Evolutionary conservation across 2,888 invertebrate species (phyloP).

Genomic region (Archaeoteleia sp.): DNA sequence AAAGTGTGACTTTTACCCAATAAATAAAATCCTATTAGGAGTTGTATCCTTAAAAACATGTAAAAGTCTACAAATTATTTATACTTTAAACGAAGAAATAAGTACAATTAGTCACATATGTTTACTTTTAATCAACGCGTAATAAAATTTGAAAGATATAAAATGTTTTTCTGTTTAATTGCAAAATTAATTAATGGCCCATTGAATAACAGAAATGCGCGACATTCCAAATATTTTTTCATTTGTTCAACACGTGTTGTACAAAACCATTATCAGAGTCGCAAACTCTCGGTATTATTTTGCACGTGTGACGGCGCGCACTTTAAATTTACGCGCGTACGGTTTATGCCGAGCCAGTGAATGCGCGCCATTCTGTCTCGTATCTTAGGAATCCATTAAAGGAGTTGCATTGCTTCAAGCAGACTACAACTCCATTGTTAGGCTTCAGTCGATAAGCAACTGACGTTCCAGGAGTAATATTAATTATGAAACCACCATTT

Average conservation of each 20-base stretch:
- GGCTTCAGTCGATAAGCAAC: conserved; percentile 43
- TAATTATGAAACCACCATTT: no score
- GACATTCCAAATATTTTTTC: conserved; percentile 35
- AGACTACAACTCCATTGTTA: conserved; percentile 48
- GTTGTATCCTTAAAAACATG: no score
- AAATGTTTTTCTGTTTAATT: no score
- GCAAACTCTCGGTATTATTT: conserved; percentile 51
- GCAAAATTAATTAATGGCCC: conserved; percentile 26
- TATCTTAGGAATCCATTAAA: conserved; percentile 64
- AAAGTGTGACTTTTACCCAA: no score
- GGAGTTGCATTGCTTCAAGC: conserved; percentile 43
- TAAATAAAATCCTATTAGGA: no score
- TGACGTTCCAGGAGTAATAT: conserved; percentile 44
- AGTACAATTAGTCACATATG: no score
- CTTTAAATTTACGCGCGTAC: conserved; percentile 50
- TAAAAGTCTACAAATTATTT: no score
- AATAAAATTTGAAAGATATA: no score
- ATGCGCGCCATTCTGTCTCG: conserved; percentile 58
- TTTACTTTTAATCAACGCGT: no score
- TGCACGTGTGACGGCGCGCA: conserved; percentile 50
- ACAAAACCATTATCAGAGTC: conserved; percentile 33
- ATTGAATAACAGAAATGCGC: conserved; percentile 25
- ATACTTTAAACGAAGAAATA: no score
- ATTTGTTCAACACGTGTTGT: conserved; percentile 38
- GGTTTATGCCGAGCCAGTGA: conserved; percentile 45